Conservation (phyloP, 1,140 invertebrate species). For the Drosophila seguyi region DNA sequence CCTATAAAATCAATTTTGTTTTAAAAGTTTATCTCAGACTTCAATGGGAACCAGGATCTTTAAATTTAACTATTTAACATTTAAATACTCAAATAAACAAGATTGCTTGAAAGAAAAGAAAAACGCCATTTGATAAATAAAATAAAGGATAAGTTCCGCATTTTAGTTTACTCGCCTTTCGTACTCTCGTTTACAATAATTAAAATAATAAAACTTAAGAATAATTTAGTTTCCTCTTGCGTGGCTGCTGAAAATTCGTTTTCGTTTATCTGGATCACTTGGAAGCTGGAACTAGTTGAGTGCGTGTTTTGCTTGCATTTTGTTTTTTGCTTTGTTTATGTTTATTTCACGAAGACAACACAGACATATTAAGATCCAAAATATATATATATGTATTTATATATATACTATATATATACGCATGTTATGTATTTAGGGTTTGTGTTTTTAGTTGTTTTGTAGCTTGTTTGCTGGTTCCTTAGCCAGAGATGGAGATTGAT, state of each 20-base stretch:
- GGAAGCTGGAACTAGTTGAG: slow-evolving; percentile 44
- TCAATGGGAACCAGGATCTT: neutral
- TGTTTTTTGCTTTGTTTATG: slow-evolving; percentile 54
- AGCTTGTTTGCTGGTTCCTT: slow-evolving; percentile 36
- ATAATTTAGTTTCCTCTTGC: slow-evolving; percentile 51
- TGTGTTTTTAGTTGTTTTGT: slow-evolving; percentile 53
- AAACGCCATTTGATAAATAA: slow-evolving; percentile 48
- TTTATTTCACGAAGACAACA: slow-evolving; percentile 82
- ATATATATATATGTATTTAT: slow-evolving; percentile 68
- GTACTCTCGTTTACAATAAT: slow-evolving; percentile 45
- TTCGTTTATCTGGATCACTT: slow-evolving; percentile 43
- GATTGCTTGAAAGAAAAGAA: slow-evolving; percentile 11
- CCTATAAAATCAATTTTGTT: too few species aligned
- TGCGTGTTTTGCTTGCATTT: slow-evolving; percentile 30
- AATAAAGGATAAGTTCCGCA: slow-evolving; percentile 43
- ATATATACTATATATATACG: slow-evolving; percentile 65
- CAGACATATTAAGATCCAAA: slow-evolving; percentile 82
- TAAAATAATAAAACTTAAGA: slow-evolving; percentile 70
- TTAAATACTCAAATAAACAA: neutral
- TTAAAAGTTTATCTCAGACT: neutral
- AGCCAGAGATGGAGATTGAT: slow-evolving; percentile 35
- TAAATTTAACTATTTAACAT: neutral
- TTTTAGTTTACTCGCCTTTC: slow-evolving; percentile 48
- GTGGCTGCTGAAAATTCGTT: slow-evolving; percentile 55
- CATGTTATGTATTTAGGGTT: slow-evolving; percentile 52